Evolutionary conservation across 2,797 vertebrate genomes (phyloP).

Genomic region (Lepidocolaptes lacrymiger): DNA sequence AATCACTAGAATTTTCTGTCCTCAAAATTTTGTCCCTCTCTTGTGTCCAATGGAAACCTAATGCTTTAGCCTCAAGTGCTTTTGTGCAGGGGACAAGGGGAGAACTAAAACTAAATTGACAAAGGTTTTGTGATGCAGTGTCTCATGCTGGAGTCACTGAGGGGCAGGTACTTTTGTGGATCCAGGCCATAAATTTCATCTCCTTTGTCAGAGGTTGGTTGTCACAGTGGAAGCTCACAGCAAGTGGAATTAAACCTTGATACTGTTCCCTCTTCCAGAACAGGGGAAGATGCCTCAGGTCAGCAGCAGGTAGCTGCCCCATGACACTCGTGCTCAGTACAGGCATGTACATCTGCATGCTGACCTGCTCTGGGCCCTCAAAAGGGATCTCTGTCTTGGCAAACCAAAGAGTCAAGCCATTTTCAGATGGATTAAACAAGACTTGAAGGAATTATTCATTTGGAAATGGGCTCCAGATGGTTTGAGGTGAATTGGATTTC

Average conservation of each 20-base stretch:
- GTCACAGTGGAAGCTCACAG: not conserved
- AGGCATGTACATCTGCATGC: fast-evolving
- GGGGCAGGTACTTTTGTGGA: not conserved
- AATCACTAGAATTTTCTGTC: not conserved
- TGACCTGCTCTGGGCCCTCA: not conserved
- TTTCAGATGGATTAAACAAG: not conserved
- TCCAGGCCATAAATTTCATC: not conserved
- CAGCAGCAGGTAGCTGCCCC: not conserved
- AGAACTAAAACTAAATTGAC: not conserved
- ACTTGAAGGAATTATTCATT: not conserved
- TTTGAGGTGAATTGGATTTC: slow-evolving; percentile 21
- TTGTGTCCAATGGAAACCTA: not conserved
- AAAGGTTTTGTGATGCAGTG: not conserved
- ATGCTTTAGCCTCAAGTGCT: not conserved
- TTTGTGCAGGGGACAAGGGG: not conserved
- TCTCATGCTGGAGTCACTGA: not conserved
- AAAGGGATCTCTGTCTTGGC: not conserved
- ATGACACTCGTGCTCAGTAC: not conserved
- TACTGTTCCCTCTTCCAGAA: not conserved
- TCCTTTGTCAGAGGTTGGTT: not conserved
- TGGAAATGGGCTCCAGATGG: not conserved
- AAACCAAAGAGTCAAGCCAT: not conserved
- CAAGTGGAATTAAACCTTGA: not conserved
- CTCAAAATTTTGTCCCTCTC: not conserved
- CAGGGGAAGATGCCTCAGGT: not conserved